phyloP scores from a whole-genome alignment of 2,797 vertebrate species.

The Kryptolebias ocellatus region DNA sequence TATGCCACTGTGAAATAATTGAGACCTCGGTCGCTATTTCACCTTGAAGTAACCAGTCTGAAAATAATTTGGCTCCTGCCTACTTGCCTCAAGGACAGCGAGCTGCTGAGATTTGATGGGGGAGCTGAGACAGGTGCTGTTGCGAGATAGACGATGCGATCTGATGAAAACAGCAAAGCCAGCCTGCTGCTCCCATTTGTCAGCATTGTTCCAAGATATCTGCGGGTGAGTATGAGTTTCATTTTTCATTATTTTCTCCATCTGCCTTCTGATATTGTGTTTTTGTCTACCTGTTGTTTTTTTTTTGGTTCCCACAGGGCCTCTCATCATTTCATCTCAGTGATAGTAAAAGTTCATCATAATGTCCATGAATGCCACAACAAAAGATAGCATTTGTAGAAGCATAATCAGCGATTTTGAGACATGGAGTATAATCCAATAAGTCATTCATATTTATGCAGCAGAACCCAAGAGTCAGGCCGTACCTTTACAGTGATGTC shows the following conservation, averaged over 20 bases:
- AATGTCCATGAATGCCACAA: constrained; percentile 11
- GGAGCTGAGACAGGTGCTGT: constrained; percentile 60
- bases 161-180: constrained; percentile 63
- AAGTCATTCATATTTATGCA: not conserved
- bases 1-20: constrained; percentile 72
- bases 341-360: constrained; percentile 30
- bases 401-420: constrained; percentile 2
- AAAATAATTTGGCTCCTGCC: constrained; percentile 72
- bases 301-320: constrained; percentile 19
- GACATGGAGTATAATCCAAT: not conserved
- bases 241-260: constrained; percentile 68
- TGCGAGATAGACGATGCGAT: constrained; percentile 68
- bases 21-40: constrained; percentile 75
- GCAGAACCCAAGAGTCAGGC: not conserved
- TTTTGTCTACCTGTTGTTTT: constrained; percentile 40
- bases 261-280: constrained; percentile 50
- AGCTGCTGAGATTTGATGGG: constrained; percentile 62
- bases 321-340: constrained; percentile 30
- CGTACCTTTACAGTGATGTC: not conserved
- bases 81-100: constrained; percentile 70
- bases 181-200: constrained; percentile 65
- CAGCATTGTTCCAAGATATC: constrained; percentile 68
- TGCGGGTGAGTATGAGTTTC: constrained; percentile 63
- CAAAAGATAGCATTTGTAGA: constrained; percentile 1
- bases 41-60: constrained; percentile 75